Evolutionary conservation across 2,888 invertebrate species (phyloP), one percentile per base, ranked within the genome.

Genomic region (Tipula unca): DNA sequence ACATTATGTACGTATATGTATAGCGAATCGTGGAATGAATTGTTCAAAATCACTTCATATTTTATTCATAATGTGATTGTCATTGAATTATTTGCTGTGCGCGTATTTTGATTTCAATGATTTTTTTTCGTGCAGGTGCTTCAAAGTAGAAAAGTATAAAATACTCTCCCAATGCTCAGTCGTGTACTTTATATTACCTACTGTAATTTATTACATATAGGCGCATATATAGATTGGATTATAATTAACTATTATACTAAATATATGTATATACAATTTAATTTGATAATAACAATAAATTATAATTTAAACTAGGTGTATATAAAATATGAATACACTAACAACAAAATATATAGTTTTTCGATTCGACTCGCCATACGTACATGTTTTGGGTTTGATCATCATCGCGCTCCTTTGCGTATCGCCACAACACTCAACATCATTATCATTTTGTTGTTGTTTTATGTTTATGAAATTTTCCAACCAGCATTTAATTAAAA

Each of bases 401-500:
- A 69, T 69, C 69, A 69, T 69, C 25, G 5, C 25, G 5, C 69
- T 25, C 10, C 69, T 69, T 3, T 25, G 48, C 17, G 4, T 69
- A 69, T 69, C 5, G 48, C 48, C 20, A 69, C 25, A 69, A 69
- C 69, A 69, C 69, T 25, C 69, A 69, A 69, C 69, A 1, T 69
- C 69, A 69, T 69, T 69, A 69, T 69, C 69, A 25, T 69, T 69
- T 25, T 25, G 69, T 69, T 20, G 69, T 25, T 69, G 48, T 48
- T 48, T 69, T 69, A 10, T 69, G 69, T 69, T 69, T 25, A 25
- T 20, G n/a, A 69, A 69, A 25, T 69, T 69, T 69, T 69, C 69
- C 69, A 69, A 69, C 69, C 69, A 69, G 25, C 69, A 69, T 69
- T 69, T 69, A 69, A 69, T 69, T 69, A 69, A 69, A 69, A 69